Base-by-base conservation (phyloP, 2,113 vertebrate genomes). In the Gorsachius goisagi region DNA sequence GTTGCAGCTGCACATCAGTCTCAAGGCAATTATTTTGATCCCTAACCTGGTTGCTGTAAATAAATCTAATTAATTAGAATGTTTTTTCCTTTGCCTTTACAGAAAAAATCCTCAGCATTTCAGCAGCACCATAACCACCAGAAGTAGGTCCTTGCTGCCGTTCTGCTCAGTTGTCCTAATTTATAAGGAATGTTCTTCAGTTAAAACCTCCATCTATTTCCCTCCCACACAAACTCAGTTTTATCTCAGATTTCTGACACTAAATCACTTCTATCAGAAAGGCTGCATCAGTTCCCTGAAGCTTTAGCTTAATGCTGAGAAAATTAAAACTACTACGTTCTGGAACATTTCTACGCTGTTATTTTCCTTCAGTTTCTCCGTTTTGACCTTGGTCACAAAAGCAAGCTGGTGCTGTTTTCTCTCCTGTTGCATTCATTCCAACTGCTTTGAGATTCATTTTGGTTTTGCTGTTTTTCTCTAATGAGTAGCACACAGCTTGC, bases 31-130 rank as follows among this genome's bases (percentile, higher is more conserved):
- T 94, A 95, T 79, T 95, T 91, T 17, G 15, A 91, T 91, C 59
- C 91, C 69, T 91, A 93, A 89, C 55, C 23, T 52, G 2, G 89
- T 74, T 82, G 55, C 50, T 89, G 87, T 83, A 95, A 97, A 94
- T 89, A 96, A 85, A 92, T 87, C 76, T 87, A 95, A 96, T 89
- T 91, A 95, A 95, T 95, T 82, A 89, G 71, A 76, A 55, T 74
- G 66, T 41, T 95, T 87, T 90, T 90, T 45, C 67, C 55, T 79
- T 66, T 72, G 56, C 64, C 52, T 83, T 90, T 63, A 69, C 69
- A 91, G 84, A 24, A 66, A 78, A 85, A 84, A 3, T 27, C 41
- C 41, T 59, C 12, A 16, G 35, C 66, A 69, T 82, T 92, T 92
- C 87, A 89, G 50, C 66, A 94, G 78, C 95, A 82, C 50, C 32